Conservation (phyloP, 2,113 vertebrate species). For the Lipophrys pholis region DNA sequence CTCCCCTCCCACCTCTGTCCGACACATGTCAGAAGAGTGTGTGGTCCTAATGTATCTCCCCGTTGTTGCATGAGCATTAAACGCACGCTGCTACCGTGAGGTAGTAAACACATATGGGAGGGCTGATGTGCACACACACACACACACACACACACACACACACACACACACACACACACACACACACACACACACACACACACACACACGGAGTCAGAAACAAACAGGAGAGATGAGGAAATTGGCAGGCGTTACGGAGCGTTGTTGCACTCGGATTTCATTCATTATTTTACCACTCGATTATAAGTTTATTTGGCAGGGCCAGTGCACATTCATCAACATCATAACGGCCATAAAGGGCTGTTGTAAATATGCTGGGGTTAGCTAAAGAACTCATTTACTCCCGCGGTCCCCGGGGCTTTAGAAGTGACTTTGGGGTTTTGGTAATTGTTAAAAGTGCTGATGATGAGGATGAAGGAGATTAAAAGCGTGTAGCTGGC, state of each 20-base stretch:
- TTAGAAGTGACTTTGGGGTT: constrained; percentile 72
- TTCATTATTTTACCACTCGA: constrained; percentile 74
- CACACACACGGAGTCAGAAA: background rate
- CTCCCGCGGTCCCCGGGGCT: constrained; percentile 32
- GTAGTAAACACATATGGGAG: constrained; percentile 21
- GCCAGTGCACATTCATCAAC: constrained; percentile 68
- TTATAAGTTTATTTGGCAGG: constrained; percentile 74
- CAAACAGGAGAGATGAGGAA: constrained; percentile 36
- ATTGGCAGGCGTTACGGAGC: constrained; percentile 63
- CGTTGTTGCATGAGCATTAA: constrained; percentile 41
- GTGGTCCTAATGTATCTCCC: constrained; percentile 57
- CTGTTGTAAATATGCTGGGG: constrained; percentile 69
- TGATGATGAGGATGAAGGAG: constrained; percentile 65
- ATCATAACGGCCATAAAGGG: constrained; percentile 65
- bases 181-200: constrained; percentile 16
- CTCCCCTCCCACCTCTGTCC: constrained; percentile 30
- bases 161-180: background rate
- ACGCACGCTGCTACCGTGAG: constrained; percentile 22
- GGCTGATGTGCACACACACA: constrained; percentile 19
- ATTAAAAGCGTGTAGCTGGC: constrained; percentile 57
- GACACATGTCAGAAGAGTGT: constrained; percentile 56
- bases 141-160: constrained; percentile 15
- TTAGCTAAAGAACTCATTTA: constrained; percentile 70
- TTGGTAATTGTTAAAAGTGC: constrained; percentile 73
- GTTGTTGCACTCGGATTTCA: constrained; percentile 64